These are phyloP conservation scores for Otocyon megalotis DNA, from an alignment of 2,113 vertebrate genomes.

Conservation along the genomic window DNA sequence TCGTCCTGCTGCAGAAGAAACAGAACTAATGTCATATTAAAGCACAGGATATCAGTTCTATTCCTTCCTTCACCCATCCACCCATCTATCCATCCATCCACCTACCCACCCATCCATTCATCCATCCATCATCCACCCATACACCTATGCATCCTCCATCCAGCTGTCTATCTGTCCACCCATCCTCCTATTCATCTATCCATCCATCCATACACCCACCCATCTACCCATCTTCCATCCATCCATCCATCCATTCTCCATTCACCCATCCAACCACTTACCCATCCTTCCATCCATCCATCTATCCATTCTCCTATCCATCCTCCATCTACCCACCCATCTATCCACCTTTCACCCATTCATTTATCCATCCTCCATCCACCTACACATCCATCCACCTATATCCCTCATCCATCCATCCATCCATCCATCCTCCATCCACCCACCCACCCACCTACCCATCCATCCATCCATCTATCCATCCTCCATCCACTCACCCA, in stretches of 20 bases:
- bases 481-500: not conserved
- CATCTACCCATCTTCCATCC: no score
- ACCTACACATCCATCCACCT: fast-evolving
- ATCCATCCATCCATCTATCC: fast-evolving
- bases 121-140: no score
- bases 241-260: not conserved
- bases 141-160: no score
- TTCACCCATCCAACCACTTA: no score
- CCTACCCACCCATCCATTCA: fast-evolving
- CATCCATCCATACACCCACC: not conserved
- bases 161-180: fast-evolving
- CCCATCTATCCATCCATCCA: not conserved
- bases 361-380: fast-evolving
- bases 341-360: fast-evolving
- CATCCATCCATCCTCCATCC: fast-evolving
- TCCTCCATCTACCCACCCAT: no score
- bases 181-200: fast-evolving
- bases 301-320: fast-evolving
- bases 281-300: not conserved
- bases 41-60: not conserved
- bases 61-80: not conserved
- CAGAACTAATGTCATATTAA: not conserved
- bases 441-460: fast-evolving
- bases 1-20: not conserved
- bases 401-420: fast-evolving